These are phyloP conservation scores for Nesometra sesokonis DNA, from an alignment of 35 echinoderm and acorn worm species.

Conservation along the genomic window DNA sequence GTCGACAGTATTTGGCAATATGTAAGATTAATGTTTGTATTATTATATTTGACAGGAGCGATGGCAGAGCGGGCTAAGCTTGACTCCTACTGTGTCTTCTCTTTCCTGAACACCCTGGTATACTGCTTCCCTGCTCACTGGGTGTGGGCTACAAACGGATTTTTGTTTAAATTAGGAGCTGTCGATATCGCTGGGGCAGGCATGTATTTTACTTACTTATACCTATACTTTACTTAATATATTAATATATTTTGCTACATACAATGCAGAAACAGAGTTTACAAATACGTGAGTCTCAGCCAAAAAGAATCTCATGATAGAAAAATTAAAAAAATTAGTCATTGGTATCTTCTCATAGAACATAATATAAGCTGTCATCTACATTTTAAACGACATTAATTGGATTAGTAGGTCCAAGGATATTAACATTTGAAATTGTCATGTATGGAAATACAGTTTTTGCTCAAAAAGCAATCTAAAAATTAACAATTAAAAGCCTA, in stretches of 20 bases:
- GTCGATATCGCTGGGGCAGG: constrained; percentile 78
- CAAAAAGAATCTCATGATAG: neutral
- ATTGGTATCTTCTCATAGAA: too few relatives aligned
- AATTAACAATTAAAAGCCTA: too few relatives aligned
- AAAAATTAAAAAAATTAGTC: too few relatives aligned
- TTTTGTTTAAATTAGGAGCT: constrained; percentile 55
- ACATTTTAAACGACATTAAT: too few relatives aligned
- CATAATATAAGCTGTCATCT: too few relatives aligned
- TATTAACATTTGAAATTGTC: too few relatives aligned
- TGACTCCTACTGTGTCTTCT: constrained; percentile 82
- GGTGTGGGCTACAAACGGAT: constrained; percentile 65
- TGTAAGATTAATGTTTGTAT: neutral
- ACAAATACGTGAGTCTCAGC: neutral
- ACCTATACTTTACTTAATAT: too few relatives aligned
- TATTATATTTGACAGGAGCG: constrained; percentile 18
- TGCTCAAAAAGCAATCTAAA: neutral
- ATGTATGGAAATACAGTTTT: too few relatives aligned
- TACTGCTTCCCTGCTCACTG: constrained; percentile 94
- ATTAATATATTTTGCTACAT: too few relatives aligned
- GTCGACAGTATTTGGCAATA: too few relatives aligned
- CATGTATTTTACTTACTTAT: neutral
- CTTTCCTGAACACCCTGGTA: constrained; percentile 70
- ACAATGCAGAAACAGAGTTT: neutral
- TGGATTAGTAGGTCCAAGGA: too few relatives aligned
- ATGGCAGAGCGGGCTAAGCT: constrained; percentile 93